Conservation (phyloP, 2,113 vertebrate genomes). For the Nycticebus coucang region DNA sequence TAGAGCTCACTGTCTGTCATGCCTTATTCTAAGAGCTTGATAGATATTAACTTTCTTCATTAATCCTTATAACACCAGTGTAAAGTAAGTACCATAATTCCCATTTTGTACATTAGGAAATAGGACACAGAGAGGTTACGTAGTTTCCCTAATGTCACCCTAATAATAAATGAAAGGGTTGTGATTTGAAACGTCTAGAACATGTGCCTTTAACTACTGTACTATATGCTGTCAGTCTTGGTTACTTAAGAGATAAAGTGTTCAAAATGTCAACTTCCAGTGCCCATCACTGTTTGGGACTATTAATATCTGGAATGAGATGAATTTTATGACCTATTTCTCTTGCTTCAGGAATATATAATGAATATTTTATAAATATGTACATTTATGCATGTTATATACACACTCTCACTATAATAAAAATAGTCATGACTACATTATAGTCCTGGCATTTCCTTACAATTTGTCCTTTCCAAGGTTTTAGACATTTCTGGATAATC, state of each 20-base stretch:
- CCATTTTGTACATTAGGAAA: neutral
- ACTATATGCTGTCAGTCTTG: neutral
- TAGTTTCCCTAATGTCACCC: neutral
- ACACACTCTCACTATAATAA: neutral
- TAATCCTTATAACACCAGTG: neutral
- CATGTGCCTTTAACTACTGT: neutral
- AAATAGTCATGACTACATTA: neutral
- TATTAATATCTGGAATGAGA: slow-evolving; percentile 28
- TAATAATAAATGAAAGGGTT: neutral
- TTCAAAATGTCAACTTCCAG: slow-evolving; percentile 47
- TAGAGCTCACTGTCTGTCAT: neutral
- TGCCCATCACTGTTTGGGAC: neutral
- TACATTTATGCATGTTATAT: slow-evolving; percentile 25
- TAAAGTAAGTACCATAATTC: neutral
- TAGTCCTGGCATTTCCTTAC: neutral
- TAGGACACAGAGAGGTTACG: neutral
- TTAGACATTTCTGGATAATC: neutral
- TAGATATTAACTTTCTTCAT: neutral
- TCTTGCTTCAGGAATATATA: neutral
- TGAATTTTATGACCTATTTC: slow-evolving; percentile 44
- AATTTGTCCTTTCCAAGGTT: slow-evolving; percentile 1
- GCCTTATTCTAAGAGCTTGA: neutral
- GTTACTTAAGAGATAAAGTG: slow-evolving; percentile 10
- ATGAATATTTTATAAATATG: slow-evolving; percentile 50
- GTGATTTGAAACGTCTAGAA: neutral